A percentile compares a stretch with the other conserved stretches of the same genome.
Conservation (phyloP, 2,797 vertebrate species). For the Helicolenus hilgendorfi region DNA sequence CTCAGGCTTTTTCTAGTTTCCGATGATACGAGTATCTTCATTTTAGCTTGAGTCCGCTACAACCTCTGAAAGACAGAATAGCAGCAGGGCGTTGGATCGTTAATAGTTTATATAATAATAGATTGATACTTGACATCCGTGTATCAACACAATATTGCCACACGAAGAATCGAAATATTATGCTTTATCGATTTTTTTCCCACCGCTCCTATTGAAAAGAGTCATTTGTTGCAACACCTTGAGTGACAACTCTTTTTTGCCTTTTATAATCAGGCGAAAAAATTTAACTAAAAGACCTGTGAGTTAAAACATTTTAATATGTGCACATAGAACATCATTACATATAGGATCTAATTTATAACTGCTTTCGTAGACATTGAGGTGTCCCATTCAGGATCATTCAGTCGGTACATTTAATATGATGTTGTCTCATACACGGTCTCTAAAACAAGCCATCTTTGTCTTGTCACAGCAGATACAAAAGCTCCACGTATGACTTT, state of each 20-base stretch:
- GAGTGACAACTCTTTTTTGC: background rate
- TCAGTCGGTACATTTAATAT: constrained; percentile 26
- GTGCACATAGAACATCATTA: background rate
- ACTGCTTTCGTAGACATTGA: background rate
- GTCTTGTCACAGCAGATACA: constrained; percentile 67
- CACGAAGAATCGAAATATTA: rapidly evolving
- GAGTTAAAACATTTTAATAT: rapidly evolving
- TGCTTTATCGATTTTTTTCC: no score
- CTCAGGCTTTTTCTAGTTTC: no score
- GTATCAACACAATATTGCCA: no score
- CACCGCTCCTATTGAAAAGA: background rate
- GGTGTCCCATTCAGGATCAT: constrained; percentile 11
- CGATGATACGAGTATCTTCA: no score
- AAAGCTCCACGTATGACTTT: constrained; percentile 60
- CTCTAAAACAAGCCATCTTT: constrained; percentile 60
- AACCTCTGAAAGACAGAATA: no score
- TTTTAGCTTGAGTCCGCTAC: no score
- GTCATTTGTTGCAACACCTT: background rate
- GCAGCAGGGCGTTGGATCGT: no score
- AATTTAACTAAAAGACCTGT: background rate
- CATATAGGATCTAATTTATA: background rate
- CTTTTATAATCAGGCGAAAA: background rate
- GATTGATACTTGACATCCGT: no score
- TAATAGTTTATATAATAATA: no score
- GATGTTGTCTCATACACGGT: constrained; percentile 17